Evolutionary conservation across 1,140 invertebrate species (phyloP).

Genomic region (Coptotermes formosanus): DNA sequence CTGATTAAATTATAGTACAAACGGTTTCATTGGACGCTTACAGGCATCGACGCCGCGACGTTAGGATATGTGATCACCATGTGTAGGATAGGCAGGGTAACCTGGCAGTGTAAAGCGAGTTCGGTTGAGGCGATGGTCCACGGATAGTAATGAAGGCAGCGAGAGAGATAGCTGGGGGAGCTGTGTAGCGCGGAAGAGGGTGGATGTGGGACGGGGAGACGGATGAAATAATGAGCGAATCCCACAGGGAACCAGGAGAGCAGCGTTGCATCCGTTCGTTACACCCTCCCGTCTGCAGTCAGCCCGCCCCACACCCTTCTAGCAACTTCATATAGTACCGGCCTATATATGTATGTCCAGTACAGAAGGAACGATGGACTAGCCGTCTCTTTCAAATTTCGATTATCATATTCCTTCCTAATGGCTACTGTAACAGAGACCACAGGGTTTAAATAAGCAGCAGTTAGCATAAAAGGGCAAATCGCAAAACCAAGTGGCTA

Average conservation of each 20-base stretch:
- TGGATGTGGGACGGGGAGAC: neutral
- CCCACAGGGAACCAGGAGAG: neutral
- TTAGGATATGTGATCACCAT: no score
- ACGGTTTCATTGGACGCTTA: no score
- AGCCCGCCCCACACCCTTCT: neutral
- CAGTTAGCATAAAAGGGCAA: no score
- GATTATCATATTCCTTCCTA: neutral
- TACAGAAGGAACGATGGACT: neutral
- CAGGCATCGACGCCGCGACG: no score
- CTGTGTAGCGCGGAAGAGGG: neutral
- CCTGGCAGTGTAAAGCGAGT: neutral
- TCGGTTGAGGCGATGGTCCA: neutral
- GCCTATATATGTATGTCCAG: neutral
- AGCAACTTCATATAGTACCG: neutral
- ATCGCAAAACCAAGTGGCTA: no score
- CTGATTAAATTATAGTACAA: no score
- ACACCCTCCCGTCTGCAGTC: neutral
- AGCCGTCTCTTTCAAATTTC: neutral
- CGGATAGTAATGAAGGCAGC: slow-evolving; percentile 5
- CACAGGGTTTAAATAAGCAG: neutral
- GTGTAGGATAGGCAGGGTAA: neutral
- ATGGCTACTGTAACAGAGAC: neutral
- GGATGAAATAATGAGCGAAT: slow-evolving; percentile 8
- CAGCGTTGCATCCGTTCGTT: neutral
- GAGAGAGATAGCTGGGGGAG: neutral